A percentile compares a stretch with the other conserved stretches of the same genome.
Conservation (phyloP, 2,888 invertebrate genomes). For the Aspidiotus rigidus region DNA sequence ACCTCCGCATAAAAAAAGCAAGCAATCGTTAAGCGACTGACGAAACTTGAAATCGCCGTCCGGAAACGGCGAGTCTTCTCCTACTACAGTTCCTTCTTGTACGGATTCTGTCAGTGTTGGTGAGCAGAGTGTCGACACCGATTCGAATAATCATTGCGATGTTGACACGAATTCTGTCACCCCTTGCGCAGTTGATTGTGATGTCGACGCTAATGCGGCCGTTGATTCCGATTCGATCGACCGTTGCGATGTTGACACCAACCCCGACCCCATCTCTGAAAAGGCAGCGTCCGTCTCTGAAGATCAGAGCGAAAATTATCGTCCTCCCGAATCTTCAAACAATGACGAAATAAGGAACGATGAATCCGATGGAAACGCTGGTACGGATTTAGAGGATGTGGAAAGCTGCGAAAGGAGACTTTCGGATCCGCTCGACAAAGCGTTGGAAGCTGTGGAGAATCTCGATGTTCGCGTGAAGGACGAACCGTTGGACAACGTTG, state of each 20-base stretch:
- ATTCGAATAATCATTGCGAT: too few species aligned
- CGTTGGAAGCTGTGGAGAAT: neutral
- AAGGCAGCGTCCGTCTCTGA: too few species aligned
- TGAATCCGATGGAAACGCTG: neutral
- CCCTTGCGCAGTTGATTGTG: neutral
- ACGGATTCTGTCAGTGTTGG: too few species aligned
- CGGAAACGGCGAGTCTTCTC: slow-evolving; percentile 14
- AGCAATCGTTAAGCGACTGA: slow-evolving; percentile 47
- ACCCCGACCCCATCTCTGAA: too few species aligned
- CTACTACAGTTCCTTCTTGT: too few species aligned
- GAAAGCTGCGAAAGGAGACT: neutral
- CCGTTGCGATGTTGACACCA: too few species aligned
- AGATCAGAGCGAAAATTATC: neutral
- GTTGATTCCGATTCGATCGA: too few species aligned
- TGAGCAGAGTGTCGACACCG: too few species aligned
- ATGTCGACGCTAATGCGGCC: too few species aligned
- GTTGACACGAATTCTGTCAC: neutral
- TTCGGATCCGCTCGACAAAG: neutral
- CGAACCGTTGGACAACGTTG: slow-evolving; percentile 15
- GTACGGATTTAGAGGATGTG: neutral
- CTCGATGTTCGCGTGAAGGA: slow-evolving; percentile 6
- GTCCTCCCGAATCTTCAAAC: neutral
- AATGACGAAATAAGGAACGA: neutral
- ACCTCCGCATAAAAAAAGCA: slow-evolving; percentile 48
- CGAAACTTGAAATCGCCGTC: slow-evolving; percentile 26